Percentiles rank a stretch among this genome's conserved stretches.
phyloP scores from a whole-genome alignment of 2,888 invertebrate species.

The Lypha dubia region DNA sequence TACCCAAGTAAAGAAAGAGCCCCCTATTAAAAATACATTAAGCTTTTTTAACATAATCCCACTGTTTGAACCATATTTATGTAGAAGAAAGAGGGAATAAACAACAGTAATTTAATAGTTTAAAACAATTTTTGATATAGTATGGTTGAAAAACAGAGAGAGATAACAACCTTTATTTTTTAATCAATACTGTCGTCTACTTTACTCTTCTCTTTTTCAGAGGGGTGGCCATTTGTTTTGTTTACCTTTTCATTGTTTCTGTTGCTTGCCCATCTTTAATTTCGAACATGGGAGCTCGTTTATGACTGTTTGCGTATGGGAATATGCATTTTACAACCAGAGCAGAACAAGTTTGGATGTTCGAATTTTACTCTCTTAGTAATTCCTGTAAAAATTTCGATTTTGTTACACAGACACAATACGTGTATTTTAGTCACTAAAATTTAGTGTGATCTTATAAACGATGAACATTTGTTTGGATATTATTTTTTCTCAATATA shows the following conservation, averaged over 20 bases:
- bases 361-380: conserved; percentile 42
- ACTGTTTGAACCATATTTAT: background rate
- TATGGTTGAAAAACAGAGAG: conserved; percentile 32
- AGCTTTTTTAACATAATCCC: conserved; percentile 51
- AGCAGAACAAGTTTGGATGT: conserved; percentile 38
- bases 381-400: conserved; percentile 14
- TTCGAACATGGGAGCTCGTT: conserved; percentile 66
- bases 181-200: conserved; percentile 5
- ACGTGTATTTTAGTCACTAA: conserved; percentile 45
- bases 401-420: conserved; percentile 58
- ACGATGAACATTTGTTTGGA: conserved; percentile 27
- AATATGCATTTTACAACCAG: background rate
- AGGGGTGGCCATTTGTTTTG: conserved; percentile 60
- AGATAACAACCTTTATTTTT: background rate
- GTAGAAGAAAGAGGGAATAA: conserved; percentile 36
- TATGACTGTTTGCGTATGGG: background rate
- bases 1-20: conserved; percentile 37
- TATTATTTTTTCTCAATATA: background rate
- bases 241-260: conserved; percentile 10
- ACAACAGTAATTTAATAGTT: too few species aligned
- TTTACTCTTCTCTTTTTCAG: background rate
- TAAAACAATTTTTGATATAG: too few species aligned
- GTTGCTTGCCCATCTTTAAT: conserved; percentile 36
- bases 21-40: conserved; percentile 60
- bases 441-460: conserved; percentile 56